These are phyloP conservation scores for Parauchenoglanis punctatus DNA, from an alignment of 2,797 vertebrate species.

Conservation along the genomic window DNA sequence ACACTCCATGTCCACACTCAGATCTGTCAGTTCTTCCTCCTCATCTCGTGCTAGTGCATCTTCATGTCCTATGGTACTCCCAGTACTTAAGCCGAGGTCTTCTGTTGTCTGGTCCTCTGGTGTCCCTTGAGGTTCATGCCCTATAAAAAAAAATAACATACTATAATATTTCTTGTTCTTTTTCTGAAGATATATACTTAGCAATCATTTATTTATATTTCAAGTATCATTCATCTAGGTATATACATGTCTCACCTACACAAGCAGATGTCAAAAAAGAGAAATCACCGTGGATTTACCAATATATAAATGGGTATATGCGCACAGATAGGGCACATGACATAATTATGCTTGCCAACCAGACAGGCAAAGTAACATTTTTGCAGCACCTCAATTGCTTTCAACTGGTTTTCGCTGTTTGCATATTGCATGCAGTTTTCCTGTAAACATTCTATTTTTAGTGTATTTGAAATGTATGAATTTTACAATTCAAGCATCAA, in stretches of 20 bases:
- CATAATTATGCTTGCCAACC: neutral
- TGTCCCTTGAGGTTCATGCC: conserved; percentile 13
- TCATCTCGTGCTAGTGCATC: conserved; percentile 16
- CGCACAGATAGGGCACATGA: neutral
- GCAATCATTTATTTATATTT: too few relatives aligned
- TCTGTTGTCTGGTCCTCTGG: conserved; percentile 14
- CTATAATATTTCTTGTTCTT: neutral
- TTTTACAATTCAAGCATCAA: neutral
- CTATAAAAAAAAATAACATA: conserved; percentile 17
- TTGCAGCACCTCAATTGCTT: neutral
- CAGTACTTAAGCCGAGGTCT: neutral
- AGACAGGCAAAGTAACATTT: neutral
- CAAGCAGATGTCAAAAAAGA: neutral
- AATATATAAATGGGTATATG: neutral
- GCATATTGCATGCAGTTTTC: neutral
- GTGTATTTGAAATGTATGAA: neutral
- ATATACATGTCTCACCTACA: conserved; percentile 2
- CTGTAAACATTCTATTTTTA: neutral
- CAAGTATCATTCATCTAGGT: neutral
- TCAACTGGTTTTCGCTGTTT: neutral
- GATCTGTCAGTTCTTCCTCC: conserved; percentile 27
- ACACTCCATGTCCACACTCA: conserved; percentile 31
- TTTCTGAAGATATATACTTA: neutral
- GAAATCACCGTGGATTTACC: neutral
- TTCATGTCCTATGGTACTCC: neutral